Evolutionary conservation across 92 coral and sea anemone genomes (phyloP).

Genomic region (Desmophyllum pertusum): DNA sequence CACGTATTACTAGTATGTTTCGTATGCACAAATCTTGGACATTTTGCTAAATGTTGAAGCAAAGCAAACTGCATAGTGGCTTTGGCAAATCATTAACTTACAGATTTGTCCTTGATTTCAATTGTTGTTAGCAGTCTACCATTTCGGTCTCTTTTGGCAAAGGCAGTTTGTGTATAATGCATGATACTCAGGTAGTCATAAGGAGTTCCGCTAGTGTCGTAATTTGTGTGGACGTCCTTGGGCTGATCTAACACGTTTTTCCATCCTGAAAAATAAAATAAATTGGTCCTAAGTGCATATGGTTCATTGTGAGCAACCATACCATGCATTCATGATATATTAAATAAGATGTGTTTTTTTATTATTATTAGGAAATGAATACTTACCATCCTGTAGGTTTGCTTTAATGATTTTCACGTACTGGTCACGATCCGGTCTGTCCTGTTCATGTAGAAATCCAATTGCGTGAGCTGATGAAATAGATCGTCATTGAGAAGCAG

Average conservation of each 20-base stretch:
- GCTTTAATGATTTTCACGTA: background rate
- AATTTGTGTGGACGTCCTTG: background rate
- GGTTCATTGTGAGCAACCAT: too few species aligned
- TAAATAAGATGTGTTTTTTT: too few species aligned
- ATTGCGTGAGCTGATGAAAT: background rate
- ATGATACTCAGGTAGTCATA: background rate
- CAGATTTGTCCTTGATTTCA: background rate
- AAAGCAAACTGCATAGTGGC: too few species aligned
- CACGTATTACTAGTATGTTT: too few species aligned
- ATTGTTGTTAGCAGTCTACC: background rate
- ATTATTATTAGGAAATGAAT: too few species aligned
- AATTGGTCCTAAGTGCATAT: too few species aligned
- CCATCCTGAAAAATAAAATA: background rate
- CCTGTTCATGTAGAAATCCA: background rate
- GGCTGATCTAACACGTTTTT: background rate
- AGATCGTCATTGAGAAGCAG: background rate
- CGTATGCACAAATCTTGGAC: too few species aligned
- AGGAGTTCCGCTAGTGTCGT: background rate
- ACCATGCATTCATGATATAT: too few species aligned
- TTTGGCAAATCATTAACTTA: too few species aligned
- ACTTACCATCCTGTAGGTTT: background rate
- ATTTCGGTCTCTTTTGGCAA: background rate
- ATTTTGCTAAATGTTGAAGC: too few species aligned
- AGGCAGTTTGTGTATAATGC: background rate
- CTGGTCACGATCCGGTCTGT: background rate